Percentiles rank a stretch among this genome's conserved stretches.
Evolutionary conservation across 2,888 invertebrate genomes (phyloP).

Genomic region (Leistus spinibarbis): DNA sequence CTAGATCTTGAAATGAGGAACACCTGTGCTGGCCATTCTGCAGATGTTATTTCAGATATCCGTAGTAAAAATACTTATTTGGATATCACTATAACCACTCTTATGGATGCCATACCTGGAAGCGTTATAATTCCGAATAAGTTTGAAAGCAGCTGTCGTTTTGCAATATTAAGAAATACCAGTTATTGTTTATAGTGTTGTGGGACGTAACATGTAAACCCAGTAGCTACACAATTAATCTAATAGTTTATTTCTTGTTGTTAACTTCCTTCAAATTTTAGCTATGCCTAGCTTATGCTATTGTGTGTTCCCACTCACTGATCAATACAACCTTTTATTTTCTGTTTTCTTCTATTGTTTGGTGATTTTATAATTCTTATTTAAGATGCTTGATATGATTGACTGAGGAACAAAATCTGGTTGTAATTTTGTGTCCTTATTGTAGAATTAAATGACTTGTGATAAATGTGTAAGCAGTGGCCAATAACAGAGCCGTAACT

Average conservation of each 20-base stretch:
- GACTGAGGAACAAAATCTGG: too few relatives aligned
- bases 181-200: constrained; percentile 28
- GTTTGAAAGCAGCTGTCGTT: not conserved
- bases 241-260: constrained; percentile 13
- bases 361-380: too few relatives aligned
- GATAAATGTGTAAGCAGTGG: not conserved
- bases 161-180: not conserved
- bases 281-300: too few relatives aligned
- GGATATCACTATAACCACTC: too few relatives aligned
- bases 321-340: not conserved
- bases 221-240: constrained; percentile 27
- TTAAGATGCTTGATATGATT: too few relatives aligned
- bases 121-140: not conserved
- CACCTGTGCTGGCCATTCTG: constrained; percentile 29
- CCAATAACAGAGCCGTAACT: not conserved
- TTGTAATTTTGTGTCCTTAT: not conserved
- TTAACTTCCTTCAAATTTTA: constrained; percentile 25
- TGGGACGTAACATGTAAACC: constrained; percentile 27
- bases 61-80: too few relatives aligned
- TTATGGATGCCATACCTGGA: not conserved
- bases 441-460: not conserved
- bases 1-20: not conserved
- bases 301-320: too few relatives aligned
- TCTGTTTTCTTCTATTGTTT: too few relatives aligned
- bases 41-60: constrained; percentile 17